Evolutionary conservation across 2,888 invertebrate species (phyloP), one percentile per base, ranked within the genome.

Genomic region (Seira ritae): DNA sequence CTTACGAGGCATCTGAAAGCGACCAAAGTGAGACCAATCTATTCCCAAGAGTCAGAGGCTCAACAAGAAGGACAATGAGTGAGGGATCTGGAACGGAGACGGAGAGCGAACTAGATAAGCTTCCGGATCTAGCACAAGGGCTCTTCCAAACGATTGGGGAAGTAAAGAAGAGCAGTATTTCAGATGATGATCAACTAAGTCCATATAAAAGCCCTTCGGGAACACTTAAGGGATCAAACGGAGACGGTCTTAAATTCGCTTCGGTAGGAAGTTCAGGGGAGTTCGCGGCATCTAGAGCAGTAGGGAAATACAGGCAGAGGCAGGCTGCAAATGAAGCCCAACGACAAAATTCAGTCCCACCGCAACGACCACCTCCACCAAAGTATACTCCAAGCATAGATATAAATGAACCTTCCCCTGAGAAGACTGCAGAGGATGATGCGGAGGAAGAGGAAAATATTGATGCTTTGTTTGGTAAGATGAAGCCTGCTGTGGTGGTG

Each of bases 281-380:
- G 90, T 96, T 96, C 91, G 95, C 96, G 0, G 96, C 96, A 0
- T 96, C 96, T 0, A 91, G 96, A 89, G 96, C 96, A 0, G 91
- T 96, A 23, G 96, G 95, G 23, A 95, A 95, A 91, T 96, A 95
- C 90, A 92, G 96, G 67, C 93, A 95, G 87, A 86, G 89, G 74
- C 89, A 88, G 73, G 87, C 89, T 6, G 86, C 87, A 3, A 87
- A 79, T 55, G 82, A 84, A n/a, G 22, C 73, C 15, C 19, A 24
- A 31, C 73, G 86, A 69, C 75, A 76, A 60, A 82, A 84, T 42
- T 84, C 88, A 0, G 68, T 84, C 20, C 87, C 87, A 17, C 88
- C 88, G 0, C 89, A 87, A 66, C 80, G 88, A 74, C 89, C 89
- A n/a, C 88, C 87, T 19, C 88, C 88, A 4, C 88, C 89, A 0